Evolutionary conservation across 2,888 invertebrate genomes (phyloP).

Genomic region (Habrosyne pyritoides): DNA sequence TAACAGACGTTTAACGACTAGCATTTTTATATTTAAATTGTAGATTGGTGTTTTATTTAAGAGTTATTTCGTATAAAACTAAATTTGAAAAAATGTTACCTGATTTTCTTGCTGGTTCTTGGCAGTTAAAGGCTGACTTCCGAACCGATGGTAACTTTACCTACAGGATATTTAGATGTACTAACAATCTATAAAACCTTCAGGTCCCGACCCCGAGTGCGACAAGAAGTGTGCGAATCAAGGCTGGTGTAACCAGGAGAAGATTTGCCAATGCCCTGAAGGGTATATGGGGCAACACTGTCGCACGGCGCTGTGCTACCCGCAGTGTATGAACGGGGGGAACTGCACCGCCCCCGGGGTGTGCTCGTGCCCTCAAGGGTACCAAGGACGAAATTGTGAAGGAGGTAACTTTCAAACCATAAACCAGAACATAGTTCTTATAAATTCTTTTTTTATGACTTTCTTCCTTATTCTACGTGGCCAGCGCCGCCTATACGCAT

Average conservation of each 20-base stretch:
- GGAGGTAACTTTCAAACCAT: constrained; percentile 85
- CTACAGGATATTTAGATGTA: no score
- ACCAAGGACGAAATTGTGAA: constrained; percentile 95
- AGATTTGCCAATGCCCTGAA: constrained; percentile 94
- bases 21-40: background rate
- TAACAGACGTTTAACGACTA: background rate
- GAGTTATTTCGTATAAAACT: background rate
- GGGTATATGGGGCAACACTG: constrained; percentile 96
- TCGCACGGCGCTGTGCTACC: constrained; percentile 94
- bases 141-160: no score
- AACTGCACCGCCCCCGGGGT: constrained; percentile 95
- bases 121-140: no score
- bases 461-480: no score
- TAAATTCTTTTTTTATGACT: background rate
- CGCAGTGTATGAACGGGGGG: constrained; percentile 96
- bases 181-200: background rate
- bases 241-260: constrained; percentile 92
- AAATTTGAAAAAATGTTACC: no score
- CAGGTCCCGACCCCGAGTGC: constrained; percentile 95
- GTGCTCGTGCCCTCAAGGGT: constrained; percentile 94
- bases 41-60: background rate
- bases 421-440: no score
- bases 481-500: no score
- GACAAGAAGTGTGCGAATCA: constrained; percentile 94
- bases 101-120: no score